Evolutionary conservation across 92 coral and sea anemone genomes (phyloP).

Genomic region (Diadumene lineata): DNA sequence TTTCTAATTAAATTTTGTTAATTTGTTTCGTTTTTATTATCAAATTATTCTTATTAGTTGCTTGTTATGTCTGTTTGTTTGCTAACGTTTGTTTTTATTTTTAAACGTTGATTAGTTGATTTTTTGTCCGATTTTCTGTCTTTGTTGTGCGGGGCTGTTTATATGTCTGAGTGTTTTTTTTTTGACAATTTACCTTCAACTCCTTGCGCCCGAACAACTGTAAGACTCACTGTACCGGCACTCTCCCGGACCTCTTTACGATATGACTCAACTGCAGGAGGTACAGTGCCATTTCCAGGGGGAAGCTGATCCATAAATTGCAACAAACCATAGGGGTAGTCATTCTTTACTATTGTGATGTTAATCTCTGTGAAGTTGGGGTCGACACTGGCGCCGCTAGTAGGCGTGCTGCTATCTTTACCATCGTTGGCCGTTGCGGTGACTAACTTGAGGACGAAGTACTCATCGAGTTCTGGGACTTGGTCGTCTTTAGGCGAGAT

Average conservation of each 20-base stretch:
- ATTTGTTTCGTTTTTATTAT: no score
- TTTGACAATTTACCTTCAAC: constrained; percentile 53
- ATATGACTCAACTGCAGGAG: constrained; percentile 49
- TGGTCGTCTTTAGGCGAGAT: constrained; percentile 66
- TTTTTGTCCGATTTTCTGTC: no score
- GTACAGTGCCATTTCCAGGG: constrained; percentile 52
- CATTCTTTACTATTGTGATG: constrained; percentile 77
- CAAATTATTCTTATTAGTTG: no score
- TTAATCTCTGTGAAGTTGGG: constrained; percentile 66
- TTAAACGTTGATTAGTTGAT: no score
- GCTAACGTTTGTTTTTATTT: no score
- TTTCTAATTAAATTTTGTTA: no score
- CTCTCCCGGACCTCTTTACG: constrained; percentile 74
- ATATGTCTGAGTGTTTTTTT: no score
- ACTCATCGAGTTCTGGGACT: constrained; percentile 75
- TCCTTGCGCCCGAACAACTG: constrained; percentile 86
- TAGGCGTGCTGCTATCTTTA: constrained; percentile 66
- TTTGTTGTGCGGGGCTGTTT: no score
- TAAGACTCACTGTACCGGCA: constrained; percentile 52
- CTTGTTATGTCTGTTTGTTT: no score
- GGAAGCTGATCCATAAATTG: constrained; percentile 82
- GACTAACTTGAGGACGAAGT: constrained; percentile 64
- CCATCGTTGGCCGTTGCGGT: constrained; percentile 78
- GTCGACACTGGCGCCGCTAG: constrained; percentile 88
- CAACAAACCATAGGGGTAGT: constrained; percentile 82